Percentiles rank a stretch among this genome's conserved stretches.
These are phyloP conservation scores for Lissonota sp. DNA, from an alignment of 2,888 invertebrate species.

Conservation along the genomic window DNA sequence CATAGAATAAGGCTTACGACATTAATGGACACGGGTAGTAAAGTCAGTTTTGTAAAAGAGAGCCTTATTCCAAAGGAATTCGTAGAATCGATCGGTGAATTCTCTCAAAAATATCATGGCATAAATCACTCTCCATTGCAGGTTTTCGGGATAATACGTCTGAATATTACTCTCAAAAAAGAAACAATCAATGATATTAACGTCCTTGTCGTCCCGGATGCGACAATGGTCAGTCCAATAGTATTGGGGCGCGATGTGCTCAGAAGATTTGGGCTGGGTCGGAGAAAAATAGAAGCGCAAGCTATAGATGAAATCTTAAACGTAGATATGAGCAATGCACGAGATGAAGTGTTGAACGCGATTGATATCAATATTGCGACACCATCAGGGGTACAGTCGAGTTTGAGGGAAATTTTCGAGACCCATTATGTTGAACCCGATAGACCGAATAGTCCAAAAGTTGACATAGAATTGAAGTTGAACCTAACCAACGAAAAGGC, in stretches of 20 bases:
- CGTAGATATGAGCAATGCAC: constrained; percentile 27
- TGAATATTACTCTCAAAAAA: constrained; percentile 40
- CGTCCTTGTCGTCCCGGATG: constrained; percentile 54
- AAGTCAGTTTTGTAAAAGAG: constrained; percentile 54
- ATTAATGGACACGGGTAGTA: constrained; percentile 49
- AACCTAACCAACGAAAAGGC: constrained; percentile 37
- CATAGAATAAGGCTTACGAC: constrained; percentile 12
- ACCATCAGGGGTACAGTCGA: constrained; percentile 5
- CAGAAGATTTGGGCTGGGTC: constrained; percentile 32
- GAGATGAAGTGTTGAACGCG: constrained; percentile 6
- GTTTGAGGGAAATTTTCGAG: constrained; percentile 39
- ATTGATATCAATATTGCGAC: constrained; percentile 45
- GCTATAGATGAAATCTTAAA: constrained; percentile 44
- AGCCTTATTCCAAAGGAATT: constrained; percentile 47
- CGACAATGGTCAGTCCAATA: constrained; percentile 44
- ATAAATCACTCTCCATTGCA: constrained; percentile 48
- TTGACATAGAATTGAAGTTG: constrained; percentile 52
- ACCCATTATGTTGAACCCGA: constrained; percentile 39
- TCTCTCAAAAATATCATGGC: constrained; percentile 9
- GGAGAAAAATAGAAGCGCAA: constrained; percentile 24
- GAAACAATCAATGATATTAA: constrained; percentile 18
- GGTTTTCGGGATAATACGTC: constrained; percentile 29
- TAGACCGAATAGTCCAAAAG: constrained; percentile 48
- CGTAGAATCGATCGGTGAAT: constrained; percentile 25
- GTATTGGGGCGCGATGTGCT: constrained; percentile 54